Percentiles rank a stretch among this genome's conserved stretches.
Conservation (phyloP, 2,797 vertebrate genomes). For the Danio choprae region DNA sequence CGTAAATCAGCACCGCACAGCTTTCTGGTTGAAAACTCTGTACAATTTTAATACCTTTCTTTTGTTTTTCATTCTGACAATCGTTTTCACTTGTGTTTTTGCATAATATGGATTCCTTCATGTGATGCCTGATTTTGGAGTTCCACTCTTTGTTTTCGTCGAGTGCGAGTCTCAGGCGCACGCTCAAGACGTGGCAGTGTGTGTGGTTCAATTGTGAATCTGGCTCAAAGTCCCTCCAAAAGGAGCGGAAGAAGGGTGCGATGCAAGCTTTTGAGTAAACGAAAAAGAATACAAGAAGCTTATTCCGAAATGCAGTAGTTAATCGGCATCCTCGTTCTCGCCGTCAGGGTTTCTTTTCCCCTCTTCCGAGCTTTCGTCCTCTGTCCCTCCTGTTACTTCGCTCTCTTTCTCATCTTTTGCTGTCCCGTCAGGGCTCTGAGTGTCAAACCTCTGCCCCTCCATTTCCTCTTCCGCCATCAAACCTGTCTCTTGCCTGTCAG, state of each 20-base stretch:
- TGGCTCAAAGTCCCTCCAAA: conserved; percentile 64
- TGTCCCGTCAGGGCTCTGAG: conserved; percentile 85
- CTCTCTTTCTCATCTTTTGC: conserved; percentile 86
- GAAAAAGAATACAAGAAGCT: conserved; percentile 68
- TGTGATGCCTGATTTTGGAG: conserved; percentile 81
- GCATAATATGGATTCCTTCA: conserved; percentile 93
- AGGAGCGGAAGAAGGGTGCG: conserved; percentile 53
- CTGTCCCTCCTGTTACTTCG: conserved; percentile 77
- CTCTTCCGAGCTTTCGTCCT: conserved; percentile 91
- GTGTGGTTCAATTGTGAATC: conserved; percentile 76
- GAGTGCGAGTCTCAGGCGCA: conserved; percentile 89
- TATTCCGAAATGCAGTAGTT: conserved; percentile 65
- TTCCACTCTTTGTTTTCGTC: conserved; percentile 77
- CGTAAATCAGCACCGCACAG: conserved; percentile 96
- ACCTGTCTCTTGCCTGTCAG: conserved; percentile 85
- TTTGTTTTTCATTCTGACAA: conserved; percentile 60
- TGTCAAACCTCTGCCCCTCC: conserved; percentile 85
- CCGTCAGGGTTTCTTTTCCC: conserved; percentile 85
- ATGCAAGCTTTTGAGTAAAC: conserved; percentile 56
- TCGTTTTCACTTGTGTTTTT: conserved; percentile 76
- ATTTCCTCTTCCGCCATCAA: conserved; percentile 83
- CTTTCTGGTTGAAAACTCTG: conserved; percentile 94
- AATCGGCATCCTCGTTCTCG: conserved; percentile 59
- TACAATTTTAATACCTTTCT: conserved; percentile 85
- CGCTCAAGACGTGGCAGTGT: conserved; percentile 86